These are phyloP conservation scores for Enteromius paludinosus DNA, from an alignment of 2,797 vertebrate genomes.

Conservation along the genomic window DNA sequence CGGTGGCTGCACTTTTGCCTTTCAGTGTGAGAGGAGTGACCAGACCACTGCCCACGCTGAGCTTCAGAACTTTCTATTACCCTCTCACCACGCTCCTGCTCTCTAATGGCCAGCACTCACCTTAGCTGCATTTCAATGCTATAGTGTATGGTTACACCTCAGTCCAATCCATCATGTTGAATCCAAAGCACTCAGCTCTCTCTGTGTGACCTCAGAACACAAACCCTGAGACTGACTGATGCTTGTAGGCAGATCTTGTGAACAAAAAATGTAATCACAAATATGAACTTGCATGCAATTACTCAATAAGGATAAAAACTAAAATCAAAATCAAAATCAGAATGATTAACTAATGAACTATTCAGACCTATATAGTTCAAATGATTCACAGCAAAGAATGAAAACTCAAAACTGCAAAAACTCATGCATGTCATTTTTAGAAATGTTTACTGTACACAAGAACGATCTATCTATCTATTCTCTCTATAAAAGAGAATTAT, in stretches of 20 bases:
- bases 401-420: background rate
- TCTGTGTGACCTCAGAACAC: background rate
- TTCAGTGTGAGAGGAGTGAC: slow-evolving; percentile 25
- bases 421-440: too few species aligned
- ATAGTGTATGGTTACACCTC: slow-evolving; percentile 33
- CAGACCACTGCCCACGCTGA: slow-evolving; percentile 17
- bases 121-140: slow-evolving; percentile 17
- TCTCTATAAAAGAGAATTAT: background rate
- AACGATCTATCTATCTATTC: too few species aligned
- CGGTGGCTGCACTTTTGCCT: slow-evolving; percentile 32
- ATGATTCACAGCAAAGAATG: background rate
- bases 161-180: slow-evolving; percentile 19
- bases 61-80: slow-evolving; percentile 48
- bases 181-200: slow-evolving; percentile 18
- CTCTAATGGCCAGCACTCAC: slow-evolving; percentile 39
- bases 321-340: background rate
- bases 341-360: background rate
- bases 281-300: background rate
- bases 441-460: background rate
- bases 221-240: slow-evolving; percentile 6
- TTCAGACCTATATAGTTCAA: background rate
- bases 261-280: background rate
- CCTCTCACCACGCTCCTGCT: slow-evolving; percentile 27
- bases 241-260: background rate
- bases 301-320: background rate